Base-by-base conservation (phyloP, 2,888 invertebrate genomes). In the Tethea ocularis region DNA sequence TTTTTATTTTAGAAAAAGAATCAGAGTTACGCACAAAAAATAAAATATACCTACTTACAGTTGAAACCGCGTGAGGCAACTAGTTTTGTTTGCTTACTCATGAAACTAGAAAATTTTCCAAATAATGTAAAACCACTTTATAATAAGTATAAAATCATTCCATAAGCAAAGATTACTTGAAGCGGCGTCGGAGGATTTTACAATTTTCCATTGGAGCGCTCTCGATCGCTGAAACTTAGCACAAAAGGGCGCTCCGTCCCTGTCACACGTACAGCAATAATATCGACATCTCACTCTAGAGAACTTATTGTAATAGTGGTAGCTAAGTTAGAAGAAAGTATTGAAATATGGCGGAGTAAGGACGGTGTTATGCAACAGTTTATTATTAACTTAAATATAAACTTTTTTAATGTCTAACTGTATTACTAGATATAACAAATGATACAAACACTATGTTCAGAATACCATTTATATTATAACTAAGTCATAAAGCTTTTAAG, bases 271-370 rank as follows among this genome's bases (percentile, higher is more conserved):
- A 2, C 0, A 2, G 2, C 8, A 15, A 36, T 3, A 15, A 55
- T 77, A 64, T 56, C 1, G 52, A 66, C 53, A 61, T 87, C 87
- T 71, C 79, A 51, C 57, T 87, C 78, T 62, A 23, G 38, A 61
- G 65, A 82, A 83, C 80, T 84, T 84, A 86, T 88, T 88, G 88
- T 86, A 84, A 89, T 89, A 88, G 88, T 88, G 85, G 80, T 83
- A 80, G 83, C 81, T 73, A 82, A 72, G 75, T 75, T 63, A 67
- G 82, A 83, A 82, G 85, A 87, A 89, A 88, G 87, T 88, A 87
- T 88, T 89, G 88, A 88, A 80, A 87, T 86, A 87, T 88, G 78
- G 83, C 72, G 67, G 72, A 71, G 68, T 75, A 60, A 60, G 80
- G 78, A 82, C 52, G 67, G 66, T 24, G 1, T 72, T 73, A 78